Conservation (phyloP, 2,888 invertebrate genomes). For the Brachyptera risi region DNA sequence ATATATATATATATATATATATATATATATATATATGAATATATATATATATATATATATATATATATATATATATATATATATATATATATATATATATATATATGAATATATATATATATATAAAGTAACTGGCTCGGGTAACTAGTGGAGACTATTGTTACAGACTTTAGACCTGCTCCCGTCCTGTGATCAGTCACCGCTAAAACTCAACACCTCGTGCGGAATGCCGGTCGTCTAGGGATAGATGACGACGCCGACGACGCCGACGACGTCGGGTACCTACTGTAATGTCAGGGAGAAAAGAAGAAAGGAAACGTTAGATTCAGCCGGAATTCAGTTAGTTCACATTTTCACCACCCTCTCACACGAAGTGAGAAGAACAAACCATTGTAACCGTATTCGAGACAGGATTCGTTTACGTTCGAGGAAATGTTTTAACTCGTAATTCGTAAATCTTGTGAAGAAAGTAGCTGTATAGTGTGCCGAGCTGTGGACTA, state of each 20-base stretch:
- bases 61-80: no score
- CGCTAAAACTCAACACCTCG: slow-evolving; percentile 17
- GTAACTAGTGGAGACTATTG: slow-evolving; percentile 11
- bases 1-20: no score
- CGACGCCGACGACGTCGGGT: not conserved
- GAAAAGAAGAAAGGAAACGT: slow-evolving; percentile 14
- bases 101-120: no score
- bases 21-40: no score
- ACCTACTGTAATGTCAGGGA: not conserved
- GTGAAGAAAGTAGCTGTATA: not conserved
- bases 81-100: no score
- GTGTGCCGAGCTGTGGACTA: slow-evolving; percentile 1
- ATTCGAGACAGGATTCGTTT: slow-evolving; percentile 18
- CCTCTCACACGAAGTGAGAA: slow-evolving; percentile 13
- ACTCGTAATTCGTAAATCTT: slow-evolving; percentile 22
- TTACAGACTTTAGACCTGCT: slow-evolving; percentile 20
- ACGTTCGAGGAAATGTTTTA: slow-evolving; percentile 16
- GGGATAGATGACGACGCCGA: not conserved
- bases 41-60: no score
- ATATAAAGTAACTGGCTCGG: not conserved
- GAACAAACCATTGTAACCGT: slow-evolving; percentile 16
- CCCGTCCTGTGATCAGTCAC: slow-evolving; percentile 25
- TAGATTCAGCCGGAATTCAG: slow-evolving; percentile 19
- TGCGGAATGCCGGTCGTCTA: slow-evolving; percentile 6
- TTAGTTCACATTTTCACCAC: slow-evolving; percentile 10